Conservation (phyloP, 2,113 vertebrate genomes). For the Ictalurus furcatus region DNA sequence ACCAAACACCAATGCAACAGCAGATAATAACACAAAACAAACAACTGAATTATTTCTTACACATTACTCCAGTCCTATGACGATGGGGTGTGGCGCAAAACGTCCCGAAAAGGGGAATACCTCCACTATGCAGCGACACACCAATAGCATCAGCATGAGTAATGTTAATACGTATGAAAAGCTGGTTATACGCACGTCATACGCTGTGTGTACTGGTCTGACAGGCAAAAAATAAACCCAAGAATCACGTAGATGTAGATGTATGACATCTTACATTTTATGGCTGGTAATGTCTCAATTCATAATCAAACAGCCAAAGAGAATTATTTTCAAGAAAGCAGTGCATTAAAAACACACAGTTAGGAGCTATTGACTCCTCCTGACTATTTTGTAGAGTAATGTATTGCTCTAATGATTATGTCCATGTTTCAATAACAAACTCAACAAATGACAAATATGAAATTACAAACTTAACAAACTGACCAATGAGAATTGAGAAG, state of each 20-base stretch:
- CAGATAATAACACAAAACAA: slow-evolving; percentile 24
- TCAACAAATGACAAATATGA: background rate
- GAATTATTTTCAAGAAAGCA: background rate
- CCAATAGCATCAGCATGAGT: slow-evolving; percentile 28
- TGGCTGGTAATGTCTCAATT: background rate
- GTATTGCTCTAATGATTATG: background rate
- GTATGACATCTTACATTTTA: background rate
- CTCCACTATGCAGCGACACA: background rate
- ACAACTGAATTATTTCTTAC: background rate
- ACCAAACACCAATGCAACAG: background rate
- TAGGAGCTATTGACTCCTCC: background rate
- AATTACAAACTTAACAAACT: background rate
- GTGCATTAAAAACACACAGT: background rate
- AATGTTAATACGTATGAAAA: slow-evolving; percentile 7
- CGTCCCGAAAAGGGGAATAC: background rate
- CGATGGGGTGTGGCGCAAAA: background rate
- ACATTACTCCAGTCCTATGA: background rate
- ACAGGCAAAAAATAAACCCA: background rate
- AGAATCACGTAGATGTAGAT: background rate
- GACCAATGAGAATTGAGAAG: background rate
- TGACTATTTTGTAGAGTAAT: background rate
- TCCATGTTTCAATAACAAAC: background rate
- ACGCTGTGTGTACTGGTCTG: background rate
- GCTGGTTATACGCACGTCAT: slow-evolving; percentile 23
- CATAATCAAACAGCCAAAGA: background rate